Conservation (phyloP, 2,888 invertebrate genomes). For the Protonemura montana region DNA sequence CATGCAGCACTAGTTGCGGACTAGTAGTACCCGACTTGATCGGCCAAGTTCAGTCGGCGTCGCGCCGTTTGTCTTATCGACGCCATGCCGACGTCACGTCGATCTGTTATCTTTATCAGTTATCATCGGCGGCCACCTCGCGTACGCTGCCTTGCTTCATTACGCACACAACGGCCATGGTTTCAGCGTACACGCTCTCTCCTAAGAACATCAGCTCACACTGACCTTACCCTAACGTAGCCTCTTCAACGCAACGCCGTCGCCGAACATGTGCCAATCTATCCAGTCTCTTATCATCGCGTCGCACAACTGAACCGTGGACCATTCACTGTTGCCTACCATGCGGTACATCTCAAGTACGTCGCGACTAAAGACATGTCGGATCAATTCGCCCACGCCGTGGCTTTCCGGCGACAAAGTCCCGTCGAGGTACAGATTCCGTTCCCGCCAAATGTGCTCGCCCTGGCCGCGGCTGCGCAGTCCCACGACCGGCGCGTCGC, state of each 20-base stretch:
- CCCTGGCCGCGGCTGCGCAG: neutral
- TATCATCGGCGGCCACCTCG: neutral
- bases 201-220: neutral
- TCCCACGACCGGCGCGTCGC: neutral
- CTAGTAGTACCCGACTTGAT: too few species aligned
- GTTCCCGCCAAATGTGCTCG: conserved; percentile 18
- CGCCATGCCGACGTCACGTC: neutral
- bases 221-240: conserved; percentile 12
- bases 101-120: neutral
- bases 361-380: too few species aligned
- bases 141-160: too few species aligned
- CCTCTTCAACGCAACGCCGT: neutral
- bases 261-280: neutral
- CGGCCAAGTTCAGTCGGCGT: neutral
- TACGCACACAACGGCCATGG: too few species aligned
- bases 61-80: neutral
- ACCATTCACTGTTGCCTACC: neutral
- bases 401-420: too few species aligned
- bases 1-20: too few species aligned
- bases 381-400: too few species aligned
- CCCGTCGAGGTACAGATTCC: neutral
- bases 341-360: neutral
- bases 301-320: neutral
- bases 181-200: neutral
- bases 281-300: neutral